phyloP scores from a whole-genome alignment of 2,888 invertebrate species.

The Pollenia angustigena region DNA sequence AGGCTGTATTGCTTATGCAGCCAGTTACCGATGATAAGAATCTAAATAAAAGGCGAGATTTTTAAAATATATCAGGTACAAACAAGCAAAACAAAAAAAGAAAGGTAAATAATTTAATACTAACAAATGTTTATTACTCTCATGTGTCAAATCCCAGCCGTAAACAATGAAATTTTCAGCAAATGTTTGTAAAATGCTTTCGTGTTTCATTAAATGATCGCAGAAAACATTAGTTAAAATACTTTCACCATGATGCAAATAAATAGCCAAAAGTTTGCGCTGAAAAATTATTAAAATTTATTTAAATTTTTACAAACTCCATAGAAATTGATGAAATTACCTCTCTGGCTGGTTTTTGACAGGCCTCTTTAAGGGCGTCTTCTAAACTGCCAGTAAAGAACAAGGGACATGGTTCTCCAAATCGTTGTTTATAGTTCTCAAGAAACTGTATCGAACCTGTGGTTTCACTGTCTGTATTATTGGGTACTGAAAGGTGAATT shows the following conservation, averaged over 20 bases:
- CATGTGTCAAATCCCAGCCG: constrained; percentile 98
- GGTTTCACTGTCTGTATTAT: constrained; percentile 93
- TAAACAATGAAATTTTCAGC: constrained; percentile 96
- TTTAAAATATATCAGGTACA: constrained; percentile 55
- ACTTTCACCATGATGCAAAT: constrained; percentile 98
- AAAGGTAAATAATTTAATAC: constrained; percentile 37
- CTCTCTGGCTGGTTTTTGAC: constrained; percentile 94
- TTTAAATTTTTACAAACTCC: not conserved
- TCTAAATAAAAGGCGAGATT: constrained; percentile 83
- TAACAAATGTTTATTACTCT: constrained; percentile 93
- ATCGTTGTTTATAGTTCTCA: constrained; percentile 91
- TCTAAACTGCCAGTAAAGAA: constrained; percentile 97
- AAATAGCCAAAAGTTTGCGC: constrained; percentile 96
- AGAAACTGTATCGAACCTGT: constrained; percentile 94
- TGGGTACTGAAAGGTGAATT: constrained; percentile 88
- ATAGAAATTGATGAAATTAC: constrained; percentile 84
- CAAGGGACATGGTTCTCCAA: constrained; percentile 92
- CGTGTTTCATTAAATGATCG: constrained; percentile 95
- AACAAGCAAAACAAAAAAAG: constrained; percentile 58
- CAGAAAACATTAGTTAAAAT: constrained; percentile 98
- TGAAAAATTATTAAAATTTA: constrained; percentile 83
- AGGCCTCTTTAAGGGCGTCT: constrained; percentile 95
- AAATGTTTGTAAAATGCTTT: constrained; percentile 94
- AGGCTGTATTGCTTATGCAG: constrained; percentile 92
- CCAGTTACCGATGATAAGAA: constrained; percentile 90